A percentile compares a stretch with the other conserved stretches of the same genome.
Evolutionary conservation across 2,797 vertebrate species (phyloP).

Genomic region (Agapornis canus): DNA sequence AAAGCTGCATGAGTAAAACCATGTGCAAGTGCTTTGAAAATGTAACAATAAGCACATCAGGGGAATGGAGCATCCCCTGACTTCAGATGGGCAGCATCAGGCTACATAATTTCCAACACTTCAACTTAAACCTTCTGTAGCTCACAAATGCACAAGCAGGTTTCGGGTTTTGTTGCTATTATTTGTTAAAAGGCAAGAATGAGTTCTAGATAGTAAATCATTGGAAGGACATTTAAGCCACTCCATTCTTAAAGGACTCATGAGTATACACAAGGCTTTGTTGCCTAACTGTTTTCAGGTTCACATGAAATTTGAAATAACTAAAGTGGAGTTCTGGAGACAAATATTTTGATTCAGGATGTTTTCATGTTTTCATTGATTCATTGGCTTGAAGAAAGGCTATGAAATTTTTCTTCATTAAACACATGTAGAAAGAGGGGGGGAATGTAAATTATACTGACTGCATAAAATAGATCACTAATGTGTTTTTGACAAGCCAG

Average conservation of each 20-base stretch:
- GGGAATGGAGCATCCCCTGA: not conserved
- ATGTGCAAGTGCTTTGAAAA: not conserved
- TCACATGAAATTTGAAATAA: slow-evolving; percentile 5
- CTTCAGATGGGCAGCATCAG: not conserved
- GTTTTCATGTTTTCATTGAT: slow-evolving; percentile 35
- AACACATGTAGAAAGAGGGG: not conserved
- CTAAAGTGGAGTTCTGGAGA: not conserved
- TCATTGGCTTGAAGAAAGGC: not conserved
- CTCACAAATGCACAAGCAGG: not conserved
- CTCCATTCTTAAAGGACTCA: not conserved
- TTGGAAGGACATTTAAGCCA: not conserved
- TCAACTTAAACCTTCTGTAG: not conserved
- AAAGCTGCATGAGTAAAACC: not conserved
- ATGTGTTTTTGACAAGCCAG: not conserved
- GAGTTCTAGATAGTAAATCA: not conserved
- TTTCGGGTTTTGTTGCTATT: not conserved
- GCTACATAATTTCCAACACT: not conserved
- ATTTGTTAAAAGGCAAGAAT: not conserved
- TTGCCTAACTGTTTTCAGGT: not conserved
- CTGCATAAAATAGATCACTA: not conserved
- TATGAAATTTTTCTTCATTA: slow-evolving; percentile 19
- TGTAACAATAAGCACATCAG: not conserved
- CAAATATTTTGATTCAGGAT: slow-evolving; percentile 26
- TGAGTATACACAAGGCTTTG: not conserved
- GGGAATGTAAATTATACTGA: not conserved